phyloP scores from a whole-genome alignment of 2,888 invertebrate genomes.

The Melanostoma scalare region DNA sequence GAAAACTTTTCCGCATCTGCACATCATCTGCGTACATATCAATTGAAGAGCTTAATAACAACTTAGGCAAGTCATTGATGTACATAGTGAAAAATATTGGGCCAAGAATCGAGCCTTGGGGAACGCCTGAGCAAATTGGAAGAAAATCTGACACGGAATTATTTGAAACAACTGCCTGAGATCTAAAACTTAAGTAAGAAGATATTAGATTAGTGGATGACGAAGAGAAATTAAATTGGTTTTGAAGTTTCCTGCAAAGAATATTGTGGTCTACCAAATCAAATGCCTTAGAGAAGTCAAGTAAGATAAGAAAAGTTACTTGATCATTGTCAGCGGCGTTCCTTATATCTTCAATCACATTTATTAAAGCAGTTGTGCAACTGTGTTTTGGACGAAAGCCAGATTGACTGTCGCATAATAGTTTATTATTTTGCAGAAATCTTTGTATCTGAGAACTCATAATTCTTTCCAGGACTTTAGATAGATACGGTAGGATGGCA shows the following conservation, averaged over 20 bases:
- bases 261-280: background rate
- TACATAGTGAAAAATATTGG: background rate
- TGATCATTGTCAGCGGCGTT: background rate
- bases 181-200: background rate
- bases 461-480: conserved; percentile 2
- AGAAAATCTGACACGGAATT: no score
- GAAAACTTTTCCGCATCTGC: conserved; percentile 1
- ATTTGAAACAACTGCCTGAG: no score
- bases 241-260: conserved; percentile 1
- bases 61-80: background rate
- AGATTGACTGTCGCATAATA: background rate
- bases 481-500: conserved; percentile 5
- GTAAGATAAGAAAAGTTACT: conserved; percentile 5
- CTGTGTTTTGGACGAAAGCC: conserved; percentile 1
- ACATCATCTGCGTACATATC: conserved; percentile 7
- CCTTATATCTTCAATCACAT: conserved; percentile 4
- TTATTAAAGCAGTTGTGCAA: conserved; percentile 4
- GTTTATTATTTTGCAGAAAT: background rate
- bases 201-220: background rate
- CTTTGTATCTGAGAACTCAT: conserved; percentile 2
- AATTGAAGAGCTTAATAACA: background rate
- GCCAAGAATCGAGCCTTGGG: background rate
- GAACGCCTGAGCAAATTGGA: background rate
- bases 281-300: conserved; percentile 8
- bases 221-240: conserved; percentile 1